These are phyloP conservation scores for Stegastes partitus DNA, from an alignment of 2,113 vertebrate genomes.

Conservation along the genomic window DNA sequence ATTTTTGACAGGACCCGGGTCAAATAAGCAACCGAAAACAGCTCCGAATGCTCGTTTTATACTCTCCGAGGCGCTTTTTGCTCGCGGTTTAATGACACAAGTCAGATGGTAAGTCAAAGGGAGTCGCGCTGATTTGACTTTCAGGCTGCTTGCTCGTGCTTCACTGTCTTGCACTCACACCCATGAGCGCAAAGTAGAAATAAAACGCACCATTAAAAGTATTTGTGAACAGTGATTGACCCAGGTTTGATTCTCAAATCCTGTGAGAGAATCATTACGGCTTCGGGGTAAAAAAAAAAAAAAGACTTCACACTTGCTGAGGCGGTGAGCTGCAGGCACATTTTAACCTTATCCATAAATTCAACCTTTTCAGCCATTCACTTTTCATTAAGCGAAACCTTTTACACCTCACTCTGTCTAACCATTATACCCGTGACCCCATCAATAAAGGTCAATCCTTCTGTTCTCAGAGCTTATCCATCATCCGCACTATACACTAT, in stretches of 20 bases:
- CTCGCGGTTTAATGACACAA: constrained; percentile 39
- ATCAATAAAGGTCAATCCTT: constrained; percentile 70
- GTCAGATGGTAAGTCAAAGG: constrained; percentile 29
- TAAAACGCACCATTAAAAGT: constrained; percentile 48
- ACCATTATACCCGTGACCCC: constrained; percentile 49
- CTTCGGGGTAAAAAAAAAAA: no score
- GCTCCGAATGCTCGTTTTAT: constrained; percentile 31
- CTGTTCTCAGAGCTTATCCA: constrained; percentile 46
- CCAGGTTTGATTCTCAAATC: constrained; percentile 24
- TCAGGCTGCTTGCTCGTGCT: constrained; percentile 14
- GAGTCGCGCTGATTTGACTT: constrained; percentile 48
- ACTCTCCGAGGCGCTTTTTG: constrained; percentile 53
- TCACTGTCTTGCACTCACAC: constrained; percentile 9
- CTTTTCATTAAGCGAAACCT: constrained; percentile 69
- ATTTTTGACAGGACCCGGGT: background rate
- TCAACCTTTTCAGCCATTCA: constrained; percentile 52
- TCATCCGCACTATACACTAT: constrained; percentile 31
- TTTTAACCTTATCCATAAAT: constrained; percentile 70
- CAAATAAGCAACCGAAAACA: constrained; percentile 29
- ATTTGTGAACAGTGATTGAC: constrained; percentile 9
- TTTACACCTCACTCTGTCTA: constrained; percentile 49
- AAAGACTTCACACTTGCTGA: background rate
- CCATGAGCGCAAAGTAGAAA: constrained; percentile 28
- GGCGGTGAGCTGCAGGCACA: constrained; percentile 23
- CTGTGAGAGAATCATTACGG: constrained; percentile 43